phyloP scores from a whole-genome alignment of 2,113 vertebrate species.

The Lucifuga dentata region DNA sequence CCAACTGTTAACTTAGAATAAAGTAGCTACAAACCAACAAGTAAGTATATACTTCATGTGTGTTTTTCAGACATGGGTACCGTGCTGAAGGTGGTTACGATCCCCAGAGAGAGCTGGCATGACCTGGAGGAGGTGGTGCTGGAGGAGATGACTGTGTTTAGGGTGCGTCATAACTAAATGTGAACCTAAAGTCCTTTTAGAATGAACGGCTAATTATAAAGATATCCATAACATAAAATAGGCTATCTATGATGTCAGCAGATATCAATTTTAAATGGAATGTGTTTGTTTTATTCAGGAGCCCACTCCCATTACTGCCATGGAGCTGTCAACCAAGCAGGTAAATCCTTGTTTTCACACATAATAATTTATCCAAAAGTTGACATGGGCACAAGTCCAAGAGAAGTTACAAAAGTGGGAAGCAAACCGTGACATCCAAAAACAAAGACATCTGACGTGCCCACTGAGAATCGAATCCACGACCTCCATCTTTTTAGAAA shows the following conservation, averaged over 20 bases:
- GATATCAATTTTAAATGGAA: slow-evolving; percentile 9
- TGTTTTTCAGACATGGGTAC: slow-evolving; percentile 90
- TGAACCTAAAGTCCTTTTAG: neutral
- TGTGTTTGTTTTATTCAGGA: slow-evolving; percentile 84
- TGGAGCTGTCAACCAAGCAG: slow-evolving; percentile 99
- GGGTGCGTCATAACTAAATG: slow-evolving; percentile 80
- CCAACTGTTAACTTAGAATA: too few relatives aligned
- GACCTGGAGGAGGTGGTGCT: slow-evolving; percentile 97
- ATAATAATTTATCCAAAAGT: slow-evolving; percentile 22
- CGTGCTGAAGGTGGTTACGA: slow-evolving; percentile 97
- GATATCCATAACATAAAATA: too few relatives aligned
- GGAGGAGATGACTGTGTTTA: slow-evolving; percentile 97
- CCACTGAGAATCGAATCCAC: slow-evolving; percentile 36
- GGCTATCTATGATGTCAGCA: neutral
- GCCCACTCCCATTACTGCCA: slow-evolving; percentile 91
- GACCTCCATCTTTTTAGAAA: slow-evolving; percentile 9
- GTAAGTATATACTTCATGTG: too few relatives aligned
- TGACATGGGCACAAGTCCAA: slow-evolving; percentile 19
- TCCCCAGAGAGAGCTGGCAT: slow-evolving; percentile 98
- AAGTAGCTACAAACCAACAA: too few relatives aligned
- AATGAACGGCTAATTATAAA: slow-evolving; percentile 1
- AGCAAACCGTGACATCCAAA: slow-evolving; percentile 27
- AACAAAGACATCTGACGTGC: slow-evolving; percentile 27
- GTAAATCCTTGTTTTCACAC: slow-evolving; percentile 73
- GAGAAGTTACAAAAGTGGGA: neutral